These are phyloP conservation scores for Drosophila triauraria DNA, from an alignment of 1,140 invertebrate genomes.

Conservation along the genomic window DNA sequence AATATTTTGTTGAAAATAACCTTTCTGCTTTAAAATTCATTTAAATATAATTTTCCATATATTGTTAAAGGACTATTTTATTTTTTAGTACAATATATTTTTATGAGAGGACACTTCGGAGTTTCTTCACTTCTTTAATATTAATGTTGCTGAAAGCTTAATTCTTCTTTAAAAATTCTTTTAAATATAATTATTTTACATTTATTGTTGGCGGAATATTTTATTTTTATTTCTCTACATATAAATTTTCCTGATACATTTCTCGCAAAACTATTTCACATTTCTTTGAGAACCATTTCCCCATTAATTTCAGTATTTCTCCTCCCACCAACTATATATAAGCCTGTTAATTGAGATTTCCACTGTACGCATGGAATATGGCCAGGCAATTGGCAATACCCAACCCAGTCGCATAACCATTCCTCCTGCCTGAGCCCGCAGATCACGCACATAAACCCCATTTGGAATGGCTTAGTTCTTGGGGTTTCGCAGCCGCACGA, in stretches of 20 bases:
- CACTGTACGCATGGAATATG: constrained; percentile 27
- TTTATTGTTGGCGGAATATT: neutral
- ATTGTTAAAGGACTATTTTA: too few species aligned
- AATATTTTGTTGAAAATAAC: too few species aligned
- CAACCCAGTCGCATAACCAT: neutral
- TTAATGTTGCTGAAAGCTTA: too few species aligned
- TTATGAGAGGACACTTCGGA: too few species aligned
- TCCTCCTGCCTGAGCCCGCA: constrained; percentile 7
- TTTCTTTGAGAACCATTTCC: too few species aligned
- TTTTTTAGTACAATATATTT: too few species aligned
- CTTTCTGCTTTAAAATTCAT: too few species aligned
- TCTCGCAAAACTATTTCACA: too few species aligned
- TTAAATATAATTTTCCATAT: too few species aligned
- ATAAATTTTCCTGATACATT: too few species aligned
- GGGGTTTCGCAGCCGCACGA: constrained; percentile 63
- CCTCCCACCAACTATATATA: neutral
- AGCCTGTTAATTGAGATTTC: neutral
- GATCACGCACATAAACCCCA: constrained; percentile 68
- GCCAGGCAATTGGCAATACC: constrained; percentile 26
- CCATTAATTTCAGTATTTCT: neutral
- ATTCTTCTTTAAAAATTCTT: too few species aligned
- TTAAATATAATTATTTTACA: too few species aligned
- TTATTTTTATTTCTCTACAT: neutral
- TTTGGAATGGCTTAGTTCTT: constrained; percentile 80
- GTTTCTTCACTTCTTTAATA: neutral